These are phyloP conservation scores for Dermatophagoides farinae DNA, from an alignment of 1,140 invertebrate species.

Conservation along the genomic window DNA sequence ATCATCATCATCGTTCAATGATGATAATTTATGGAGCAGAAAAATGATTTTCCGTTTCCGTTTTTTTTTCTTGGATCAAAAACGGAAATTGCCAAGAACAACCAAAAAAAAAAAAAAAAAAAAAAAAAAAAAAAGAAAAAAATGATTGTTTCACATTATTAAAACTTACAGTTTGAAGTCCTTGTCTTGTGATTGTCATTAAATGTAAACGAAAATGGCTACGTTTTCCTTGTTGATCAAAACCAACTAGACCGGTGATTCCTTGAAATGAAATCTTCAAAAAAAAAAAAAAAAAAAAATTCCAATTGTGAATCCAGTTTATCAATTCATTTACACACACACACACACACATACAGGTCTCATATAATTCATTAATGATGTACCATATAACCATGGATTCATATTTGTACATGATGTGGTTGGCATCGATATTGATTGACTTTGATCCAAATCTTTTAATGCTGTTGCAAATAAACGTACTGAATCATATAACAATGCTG, in stretches of 20 bases:
- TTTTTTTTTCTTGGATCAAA: no score
- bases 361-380: conserved; percentile 90
- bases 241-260: conserved; percentile 72
- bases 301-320: no score
- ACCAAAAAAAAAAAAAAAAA: not conserved
- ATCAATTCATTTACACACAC: no score
- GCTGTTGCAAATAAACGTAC: conserved; percentile 79
- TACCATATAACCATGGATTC: conserved; percentile 61
- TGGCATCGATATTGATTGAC: conserved; percentile 29
- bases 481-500: conserved; percentile 84
- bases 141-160: not conserved
- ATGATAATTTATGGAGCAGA: no score
- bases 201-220: conserved; percentile 73
- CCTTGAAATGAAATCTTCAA: conserved; percentile 79
- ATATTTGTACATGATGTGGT: conserved; percentile 17
- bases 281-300: no score
- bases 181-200: conserved; percentile 27
- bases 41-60: no score
- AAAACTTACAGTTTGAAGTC: conserved; percentile 10
- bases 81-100: no score
- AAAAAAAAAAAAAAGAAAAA: not conserved
- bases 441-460: conserved; percentile 45
- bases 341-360: conserved; percentile 34
- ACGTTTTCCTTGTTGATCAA: conserved; percentile 75
- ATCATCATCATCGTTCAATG: no score